Evolutionary conservation across 2,797 vertebrate species (phyloP).

Genomic region (Geotrypetes seraphini): DNA sequence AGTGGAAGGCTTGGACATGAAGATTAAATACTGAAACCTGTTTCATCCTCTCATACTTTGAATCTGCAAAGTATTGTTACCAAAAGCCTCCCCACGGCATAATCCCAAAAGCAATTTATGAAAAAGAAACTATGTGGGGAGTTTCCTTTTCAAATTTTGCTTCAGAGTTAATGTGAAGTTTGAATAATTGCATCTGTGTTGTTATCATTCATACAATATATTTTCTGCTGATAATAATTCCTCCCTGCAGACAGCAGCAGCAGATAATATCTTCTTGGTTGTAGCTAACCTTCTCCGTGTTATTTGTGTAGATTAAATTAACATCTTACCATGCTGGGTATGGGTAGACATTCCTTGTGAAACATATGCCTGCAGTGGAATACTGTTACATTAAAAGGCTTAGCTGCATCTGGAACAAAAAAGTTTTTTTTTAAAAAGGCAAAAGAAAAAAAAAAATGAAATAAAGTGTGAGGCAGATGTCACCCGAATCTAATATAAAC

Average conservation of each 20-base stretch:
- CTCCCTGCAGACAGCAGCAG: conserved; percentile 1
- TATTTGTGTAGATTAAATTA: not conserved
- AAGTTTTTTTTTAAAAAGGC: not conserved
- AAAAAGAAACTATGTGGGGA: too few species aligned
- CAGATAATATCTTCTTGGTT: conserved; percentile 5
- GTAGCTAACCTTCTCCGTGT: not conserved
- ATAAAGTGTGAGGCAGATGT: too few species aligned
- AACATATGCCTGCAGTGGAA: conserved; percentile 98
- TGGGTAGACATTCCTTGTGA: conserved; percentile 89
- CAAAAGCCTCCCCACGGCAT: too few species aligned
- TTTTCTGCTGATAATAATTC: not conserved
- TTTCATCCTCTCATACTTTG: too few species aligned
- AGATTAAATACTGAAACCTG: too few species aligned
- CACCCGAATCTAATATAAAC: too few species aligned
- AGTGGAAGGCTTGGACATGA: too few species aligned
- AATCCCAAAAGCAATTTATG: too few species aligned
- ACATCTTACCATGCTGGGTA: conserved; percentile 70
- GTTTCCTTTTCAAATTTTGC: too few species aligned
- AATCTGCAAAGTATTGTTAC: too few species aligned
- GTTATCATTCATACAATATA: not conserved
- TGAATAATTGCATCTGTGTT: not conserved
- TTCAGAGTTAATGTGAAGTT: too few species aligned
- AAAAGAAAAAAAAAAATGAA: not conserved
- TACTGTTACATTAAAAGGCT: conserved; percentile 78
- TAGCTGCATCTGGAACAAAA: conserved; percentile 72